These are phyloP conservation scores for Heliconius hortense DNA, from an alignment of 2,888 invertebrate species.

Conservation along the genomic window DNA sequence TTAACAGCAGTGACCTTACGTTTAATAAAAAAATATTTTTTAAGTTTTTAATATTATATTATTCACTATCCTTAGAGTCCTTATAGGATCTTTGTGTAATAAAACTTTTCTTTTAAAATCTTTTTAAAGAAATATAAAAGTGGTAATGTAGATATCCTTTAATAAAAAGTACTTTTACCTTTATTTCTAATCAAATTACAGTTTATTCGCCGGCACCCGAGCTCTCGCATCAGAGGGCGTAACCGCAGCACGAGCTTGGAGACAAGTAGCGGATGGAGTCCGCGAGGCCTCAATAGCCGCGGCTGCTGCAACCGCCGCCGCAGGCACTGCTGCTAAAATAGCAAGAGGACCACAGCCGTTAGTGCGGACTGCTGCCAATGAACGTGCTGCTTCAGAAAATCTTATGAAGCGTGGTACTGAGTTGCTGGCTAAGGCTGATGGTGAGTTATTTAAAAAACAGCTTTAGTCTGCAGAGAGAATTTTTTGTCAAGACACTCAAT, in stretches of 20 bases:
- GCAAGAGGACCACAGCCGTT: conserved; percentile 77
- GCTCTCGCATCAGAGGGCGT: conserved; percentile 89
- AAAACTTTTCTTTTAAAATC: too few relatives aligned
- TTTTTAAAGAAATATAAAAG: background rate
- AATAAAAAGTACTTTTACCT: too few relatives aligned
- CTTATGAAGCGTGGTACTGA: conserved; percentile 78
- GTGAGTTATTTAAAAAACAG: conserved; percentile 45
- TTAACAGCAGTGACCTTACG: too few relatives aligned
- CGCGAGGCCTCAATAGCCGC: conserved; percentile 68
- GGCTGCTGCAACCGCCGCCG: conserved; percentile 63
- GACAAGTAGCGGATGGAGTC: conserved; percentile 81
- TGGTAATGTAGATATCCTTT: background rate
- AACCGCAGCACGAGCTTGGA: conserved; percentile 83
- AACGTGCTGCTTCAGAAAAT: conserved; percentile 78
- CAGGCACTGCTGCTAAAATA: conserved; percentile 56
- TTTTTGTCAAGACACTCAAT: background rate
- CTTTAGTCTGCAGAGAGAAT: background rate
- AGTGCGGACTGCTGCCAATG: conserved; percentile 53
- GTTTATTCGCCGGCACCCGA: conserved; percentile 85
- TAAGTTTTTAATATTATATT: too few relatives aligned
- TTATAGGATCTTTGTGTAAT: too few relatives aligned
- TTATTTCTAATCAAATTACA: conserved; percentile 46
- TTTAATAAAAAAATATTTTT: too few relatives aligned
- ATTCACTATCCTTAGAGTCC: too few relatives aligned
- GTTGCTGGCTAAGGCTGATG: conserved; percentile 63